Evolutionary conservation across 1,140 invertebrate species (phyloP).

Genomic region (Euborellia annulipes): DNA sequence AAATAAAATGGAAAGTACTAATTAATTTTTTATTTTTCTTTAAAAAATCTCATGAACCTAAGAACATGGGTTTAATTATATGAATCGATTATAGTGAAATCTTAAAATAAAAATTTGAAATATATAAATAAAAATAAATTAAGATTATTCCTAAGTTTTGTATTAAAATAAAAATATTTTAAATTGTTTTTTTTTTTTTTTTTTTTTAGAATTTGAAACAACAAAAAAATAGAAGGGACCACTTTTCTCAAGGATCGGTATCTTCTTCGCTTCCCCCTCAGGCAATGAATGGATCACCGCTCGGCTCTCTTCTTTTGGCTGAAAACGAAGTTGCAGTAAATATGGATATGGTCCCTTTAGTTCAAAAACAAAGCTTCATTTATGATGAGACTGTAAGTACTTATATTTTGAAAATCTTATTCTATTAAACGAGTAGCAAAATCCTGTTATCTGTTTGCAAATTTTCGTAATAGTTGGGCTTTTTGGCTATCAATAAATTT

Average conservation of each 20-base stretch:
- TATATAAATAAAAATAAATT: not conserved
- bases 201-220: slow-evolving; percentile 78
- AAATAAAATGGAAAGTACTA: too few species aligned
- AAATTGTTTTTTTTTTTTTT: slow-evolving; percentile 13
- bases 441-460: too few species aligned
- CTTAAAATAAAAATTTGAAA: too few species aligned
- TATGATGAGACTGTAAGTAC: slow-evolving; percentile 59
- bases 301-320: slow-evolving; percentile 40
- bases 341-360: slow-evolving; percentile 34
- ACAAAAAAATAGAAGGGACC: slow-evolving; percentile 82
- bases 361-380: slow-evolving; percentile 43
- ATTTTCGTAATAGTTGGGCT: too few species aligned
- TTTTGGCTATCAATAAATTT: too few species aligned
- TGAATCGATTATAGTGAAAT: too few species aligned
- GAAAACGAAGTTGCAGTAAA: slow-evolving; percentile 62
- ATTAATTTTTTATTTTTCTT: too few species aligned
- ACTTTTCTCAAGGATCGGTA: slow-evolving; percentile 70
- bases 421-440: not conserved
- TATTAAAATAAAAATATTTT: not conserved
- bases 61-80: too few species aligned
- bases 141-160: not conserved
- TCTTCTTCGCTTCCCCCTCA: slow-evolving; percentile 53
- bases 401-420: not conserved
- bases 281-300: slow-evolving; percentile 44
- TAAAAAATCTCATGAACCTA: too few species aligned